Percentiles rank a stretch among this genome's conserved stretches.
These are phyloP conservation scores for Taeniopygia guttata DNA, from an alignment of 2,797 vertebrate species.

Conservation along the genomic window DNA sequence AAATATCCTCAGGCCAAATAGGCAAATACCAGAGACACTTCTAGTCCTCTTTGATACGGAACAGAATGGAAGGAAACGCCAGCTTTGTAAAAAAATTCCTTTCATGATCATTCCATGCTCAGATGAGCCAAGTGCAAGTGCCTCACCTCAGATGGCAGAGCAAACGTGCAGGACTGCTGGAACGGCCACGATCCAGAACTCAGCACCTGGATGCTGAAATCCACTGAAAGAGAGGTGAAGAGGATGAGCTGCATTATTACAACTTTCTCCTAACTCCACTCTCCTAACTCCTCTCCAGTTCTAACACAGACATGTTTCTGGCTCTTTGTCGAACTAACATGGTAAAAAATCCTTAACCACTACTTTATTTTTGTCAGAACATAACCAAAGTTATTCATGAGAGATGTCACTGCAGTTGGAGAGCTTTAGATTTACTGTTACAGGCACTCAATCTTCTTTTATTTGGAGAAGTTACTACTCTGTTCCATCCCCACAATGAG, in stretches of 20 bases:
- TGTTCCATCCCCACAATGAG: not conserved
- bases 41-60: not conserved
- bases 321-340: not conserved
- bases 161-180: constrained; percentile 97
- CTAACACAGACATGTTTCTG: not conserved
- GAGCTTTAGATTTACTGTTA: not conserved
- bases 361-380: not conserved
- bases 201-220: constrained; percentile 97
- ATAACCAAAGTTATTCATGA: not conserved
- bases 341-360: not conserved
- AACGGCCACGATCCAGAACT: constrained; percentile 98
- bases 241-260: not conserved
- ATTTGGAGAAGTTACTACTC: not conserved
- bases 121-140: not conserved
- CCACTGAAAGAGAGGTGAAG: constrained; percentile 80
- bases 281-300: not conserved
- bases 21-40: not conserved
- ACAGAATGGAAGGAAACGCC: not conserved
- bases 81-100: not conserved
- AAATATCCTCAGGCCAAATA: not conserved
- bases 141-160: constrained; percentile 93
- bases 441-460: not conserved
- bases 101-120: fast-evolving
- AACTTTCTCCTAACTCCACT: not conserved
- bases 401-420: not conserved